These are phyloP conservation scores for Pocillopora grandis DNA, from an alignment of 92 coral and sea anemone species.

Conservation along the genomic window DNA sequence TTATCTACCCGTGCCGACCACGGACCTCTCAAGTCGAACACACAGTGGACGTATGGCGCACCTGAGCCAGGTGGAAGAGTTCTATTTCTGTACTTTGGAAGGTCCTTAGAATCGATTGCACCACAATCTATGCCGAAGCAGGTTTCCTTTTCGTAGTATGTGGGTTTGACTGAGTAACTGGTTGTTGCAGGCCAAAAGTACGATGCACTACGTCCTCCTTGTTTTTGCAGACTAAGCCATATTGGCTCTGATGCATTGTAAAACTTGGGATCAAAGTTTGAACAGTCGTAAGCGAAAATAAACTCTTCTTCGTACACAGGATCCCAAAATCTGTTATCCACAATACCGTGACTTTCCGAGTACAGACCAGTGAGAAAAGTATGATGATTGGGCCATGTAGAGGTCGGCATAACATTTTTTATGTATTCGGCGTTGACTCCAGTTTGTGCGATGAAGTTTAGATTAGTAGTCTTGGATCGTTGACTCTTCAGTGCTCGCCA, in stretches of 20 bases:
- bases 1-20: constrained; percentile 65
- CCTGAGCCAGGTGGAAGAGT: constrained; percentile 47
- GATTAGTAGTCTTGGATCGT: constrained; percentile 55
- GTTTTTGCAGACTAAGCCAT: constrained; percentile 59
- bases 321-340: constrained; percentile 53
- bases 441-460: constrained; percentile 58
- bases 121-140: constrained; percentile 62
- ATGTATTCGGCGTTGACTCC: constrained; percentile 57
- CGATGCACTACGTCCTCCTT: constrained; percentile 41
- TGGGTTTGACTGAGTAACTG: constrained; percentile 73
- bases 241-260: constrained; percentile 55
- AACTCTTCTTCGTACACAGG: constrained; percentile 40
- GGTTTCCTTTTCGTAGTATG: constrained; percentile 56
- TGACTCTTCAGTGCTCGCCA: constrained; percentile 67
- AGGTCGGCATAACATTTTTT: constrained; percentile 25
- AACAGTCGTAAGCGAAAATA: constrained; percentile 49
- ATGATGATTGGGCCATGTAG: constrained; percentile 60
- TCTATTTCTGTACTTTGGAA: constrained; percentile 42
- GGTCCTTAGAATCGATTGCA: constrained; percentile 39
- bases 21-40: constrained; percentile 49
- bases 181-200: constrained; percentile 68
- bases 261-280: constrained; percentile 50
- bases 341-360: constrained; percentile 60
- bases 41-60: constrained; percentile 69
- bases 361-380: constrained; percentile 47